These are phyloP conservation scores for Ceriagrion tenellum DNA, from an alignment of 2,888 invertebrate genomes.

Conservation along the genomic window DNA sequence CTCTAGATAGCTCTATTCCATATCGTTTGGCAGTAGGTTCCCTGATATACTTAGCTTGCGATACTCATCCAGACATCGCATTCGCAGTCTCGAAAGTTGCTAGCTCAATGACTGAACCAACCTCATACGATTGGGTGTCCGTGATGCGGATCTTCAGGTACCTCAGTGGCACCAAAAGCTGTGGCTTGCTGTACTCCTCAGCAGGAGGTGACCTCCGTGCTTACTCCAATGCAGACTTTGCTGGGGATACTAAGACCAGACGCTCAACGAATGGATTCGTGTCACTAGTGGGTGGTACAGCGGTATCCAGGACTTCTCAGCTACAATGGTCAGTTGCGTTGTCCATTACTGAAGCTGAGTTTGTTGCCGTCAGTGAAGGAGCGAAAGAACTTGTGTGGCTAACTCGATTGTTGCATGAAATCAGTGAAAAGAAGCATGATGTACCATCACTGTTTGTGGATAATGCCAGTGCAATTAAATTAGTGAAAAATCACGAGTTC, in stretches of 20 bases:
- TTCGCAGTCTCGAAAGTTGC: conserved; percentile 72
- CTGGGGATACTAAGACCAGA: neutral
- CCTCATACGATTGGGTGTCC: neutral
- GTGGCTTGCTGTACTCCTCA: conserved; percentile 46
- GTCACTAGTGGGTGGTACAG: conserved; percentile 27
- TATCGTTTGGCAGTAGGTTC: too few relatives aligned
- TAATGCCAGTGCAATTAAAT: neutral
- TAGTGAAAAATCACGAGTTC: too few relatives aligned
- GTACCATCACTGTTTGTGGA: conserved; percentile 1
- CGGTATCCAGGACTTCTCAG: conserved; percentile 43
- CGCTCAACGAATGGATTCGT: conserved; percentile 60
- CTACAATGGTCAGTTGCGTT: conserved; percentile 46
- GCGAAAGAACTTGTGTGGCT: conserved; percentile 1
- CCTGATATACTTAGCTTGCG: too few relatives aligned
- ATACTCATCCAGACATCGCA: conserved; percentile 71
- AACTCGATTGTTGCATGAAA: neutral
- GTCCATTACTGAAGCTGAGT: conserved; percentile 67
- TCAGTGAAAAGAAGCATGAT: neutral
- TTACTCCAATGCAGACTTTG: neutral
- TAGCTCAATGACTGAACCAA: neutral
- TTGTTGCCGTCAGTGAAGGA: conserved; percentile 69
- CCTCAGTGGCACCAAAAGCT: conserved; percentile 25
- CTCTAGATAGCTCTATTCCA: too few relatives aligned
- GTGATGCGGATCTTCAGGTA: neutral
- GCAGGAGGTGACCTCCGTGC: conserved; percentile 11